Base-by-base conservation (phyloP, 1,140 invertebrate genomes). In the Lerema accius region DNA sequence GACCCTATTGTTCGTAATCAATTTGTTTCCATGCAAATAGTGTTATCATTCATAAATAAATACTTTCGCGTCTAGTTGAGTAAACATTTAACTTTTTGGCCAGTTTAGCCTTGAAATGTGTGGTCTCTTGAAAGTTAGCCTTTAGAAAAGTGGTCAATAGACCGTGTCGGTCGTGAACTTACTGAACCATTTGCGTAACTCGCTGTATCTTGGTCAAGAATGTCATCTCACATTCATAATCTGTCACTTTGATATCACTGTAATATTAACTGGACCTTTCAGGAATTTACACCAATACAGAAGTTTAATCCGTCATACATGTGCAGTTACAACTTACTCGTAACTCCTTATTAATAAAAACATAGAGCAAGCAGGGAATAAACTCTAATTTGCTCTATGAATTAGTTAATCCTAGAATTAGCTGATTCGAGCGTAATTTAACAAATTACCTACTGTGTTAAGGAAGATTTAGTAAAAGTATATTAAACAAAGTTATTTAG, bases 81-180 rank as follows among this genome's bases (percentile, higher is more conserved):
- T 39, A 59, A 59, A 58, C 42, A 35, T 14, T 5, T 3, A 40
- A 55, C 37, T 40, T 11, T 43, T 48, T 48, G 28, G 69, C 71
- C 60, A 58, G 26, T 56, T 39, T 56, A 65, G 73, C 82, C 80
- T 84, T 84, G 80, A 84, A 79, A 78, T 68, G 63, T 66, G 68
- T 69, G 67, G 53, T 76, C 61, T 84, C 66, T 79, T 71, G 84
- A 84, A 85, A 87, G 76, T 65, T 66, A 68, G 68, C 73, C 78
- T 83, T 78, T 86, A 84, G 86, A 87, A 89, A 87, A 87, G 73
- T 63, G 73, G 28, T 60, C 80, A 72, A 11, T 58, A 69, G 78
- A 84, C 69, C 84, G 78, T 80, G 67, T 65, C 86, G 84, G 69
- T 89, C 86, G 80, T 89, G 86, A 89, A 87, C 86, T 89, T 86